These are phyloP conservation scores for Labeo rohita DNA, from an alignment of 2,113 vertebrate genomes.

Conservation along the genomic window DNA sequence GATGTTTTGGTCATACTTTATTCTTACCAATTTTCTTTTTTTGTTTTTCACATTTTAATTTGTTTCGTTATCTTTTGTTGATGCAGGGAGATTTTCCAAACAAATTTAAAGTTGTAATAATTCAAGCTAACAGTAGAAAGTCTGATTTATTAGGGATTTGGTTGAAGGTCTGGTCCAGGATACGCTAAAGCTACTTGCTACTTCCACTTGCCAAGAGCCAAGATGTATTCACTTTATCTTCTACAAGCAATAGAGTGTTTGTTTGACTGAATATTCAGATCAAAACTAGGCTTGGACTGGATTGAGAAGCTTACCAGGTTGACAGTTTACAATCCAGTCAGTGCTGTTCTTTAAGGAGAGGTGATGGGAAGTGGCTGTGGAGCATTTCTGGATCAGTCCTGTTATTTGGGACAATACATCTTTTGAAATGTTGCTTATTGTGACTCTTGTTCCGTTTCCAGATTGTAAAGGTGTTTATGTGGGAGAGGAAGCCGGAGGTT, in stretches of 20 bases:
- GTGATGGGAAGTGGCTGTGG: not conserved
- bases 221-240: not conserved
- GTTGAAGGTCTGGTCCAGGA: constrained; percentile 9
- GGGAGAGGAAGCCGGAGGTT: constrained; percentile 13
- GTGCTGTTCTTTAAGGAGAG: not conserved
- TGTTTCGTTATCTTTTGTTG: not conserved
- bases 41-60: not conserved
- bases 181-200: constrained; percentile 19
- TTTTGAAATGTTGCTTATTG: not conserved
- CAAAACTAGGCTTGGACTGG: not conserved
- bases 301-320: not conserved
- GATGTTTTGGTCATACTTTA: not conserved
- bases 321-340: not conserved
- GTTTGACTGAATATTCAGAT: constrained; percentile 6
- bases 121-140: not conserved
- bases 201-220: not conserved
- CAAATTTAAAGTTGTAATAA: not conserved
- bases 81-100: constrained; percentile 9
- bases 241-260: not conserved
- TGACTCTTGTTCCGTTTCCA: constrained; percentile 12
- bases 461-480: not conserved
- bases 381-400: not conserved
- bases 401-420: not conserved
- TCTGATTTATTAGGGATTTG: not conserved
- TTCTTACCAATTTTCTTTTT: not conserved